These are phyloP conservation scores for Ostrea edulis DNA, from an alignment of 1,140 invertebrate species.

Conservation along the genomic window DNA sequence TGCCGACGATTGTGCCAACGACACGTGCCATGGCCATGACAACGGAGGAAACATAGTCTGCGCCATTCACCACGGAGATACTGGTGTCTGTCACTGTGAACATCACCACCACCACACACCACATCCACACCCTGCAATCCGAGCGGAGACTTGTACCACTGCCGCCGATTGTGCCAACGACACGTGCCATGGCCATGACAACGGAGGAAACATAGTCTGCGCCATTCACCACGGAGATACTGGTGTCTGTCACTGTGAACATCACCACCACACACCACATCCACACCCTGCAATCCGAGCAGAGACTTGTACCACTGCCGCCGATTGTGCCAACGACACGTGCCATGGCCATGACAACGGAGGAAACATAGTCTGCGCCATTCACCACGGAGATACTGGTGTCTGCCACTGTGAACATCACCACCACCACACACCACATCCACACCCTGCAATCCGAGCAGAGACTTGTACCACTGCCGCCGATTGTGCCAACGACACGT, in stretches of 20 bases:
- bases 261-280: slow-evolving; percentile 8
- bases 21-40: background rate
- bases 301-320: background rate
- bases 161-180: background rate
- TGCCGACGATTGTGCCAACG: background rate
- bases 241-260: slow-evolving; percentile 7
- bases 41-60: background rate
- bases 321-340: background rate
- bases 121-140: background rate
- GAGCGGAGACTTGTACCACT: slow-evolving; percentile 3
- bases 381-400: slow-evolving; percentile 1
- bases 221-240: slow-evolving; percentile 2
- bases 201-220: background rate
- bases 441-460: background rate
- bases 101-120: slow-evolving; percentile 16
- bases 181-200: background rate
- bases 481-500: background rate
- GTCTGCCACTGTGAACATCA: slow-evolving; percentile 11
- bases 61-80: slow-evolving; percentile 10
- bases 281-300: background rate
- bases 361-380: background rate
- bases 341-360: background rate
- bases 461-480: background rate
- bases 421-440: slow-evolving; percentile 13
- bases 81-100: slow-evolving; percentile 1